Base-by-base conservation (phyloP, 2,888 invertebrate genomes). In the Sympetrum striolatum region DNA sequence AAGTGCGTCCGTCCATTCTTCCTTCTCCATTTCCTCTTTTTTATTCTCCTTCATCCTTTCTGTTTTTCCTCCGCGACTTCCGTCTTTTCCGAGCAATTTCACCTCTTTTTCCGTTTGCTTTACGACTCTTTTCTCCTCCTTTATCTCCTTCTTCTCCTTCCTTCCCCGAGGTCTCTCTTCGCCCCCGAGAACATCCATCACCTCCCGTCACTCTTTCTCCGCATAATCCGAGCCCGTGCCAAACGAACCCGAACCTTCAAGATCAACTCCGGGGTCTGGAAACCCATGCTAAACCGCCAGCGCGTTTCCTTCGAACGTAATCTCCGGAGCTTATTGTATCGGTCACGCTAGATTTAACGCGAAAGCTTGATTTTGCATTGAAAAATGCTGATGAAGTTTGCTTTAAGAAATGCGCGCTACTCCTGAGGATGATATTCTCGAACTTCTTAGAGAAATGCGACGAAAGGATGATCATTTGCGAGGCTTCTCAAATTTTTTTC, bases 181-280 rank as follows among this genome's bases (percentile, higher is more conserved):
- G 25, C 81, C 58, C 58, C 35, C n/a, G 58, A 58, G 25, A 60
- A 37, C 86, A 64, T 86, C 86, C 86, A 86, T 86, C 86, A 39
- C 35, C 60, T 60, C 86, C 31, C 86, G 86, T 86, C 60, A 86
- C 86, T 60, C 82, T 39, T n/a, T 80, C 39, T 8, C 86, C 60
- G 37, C 86, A 39, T 86, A 86, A 86, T 86, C 86, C 86, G 2
- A 86, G 37, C 86, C 44, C 58, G 53, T 86, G 86, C 86, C 60
- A 60, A 35, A 60, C 37, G 60, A 86, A 82, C 53, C 31, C 64
- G 22, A 25, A 25, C 31, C 73, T 73, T 25, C 25, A 73, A 73
- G 73, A 73, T 73, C 73, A 73, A 25, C 73, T 73, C 25, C 5
- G 25, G 25, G 25, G 25, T 6, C 6, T n/a, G 64, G 10, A 44